A percentile compares a stretch with the other conserved stretches of the same genome.
Conservation (phyloP, 2,113 vertebrate species). For the Leucosticte australis region DNA sequence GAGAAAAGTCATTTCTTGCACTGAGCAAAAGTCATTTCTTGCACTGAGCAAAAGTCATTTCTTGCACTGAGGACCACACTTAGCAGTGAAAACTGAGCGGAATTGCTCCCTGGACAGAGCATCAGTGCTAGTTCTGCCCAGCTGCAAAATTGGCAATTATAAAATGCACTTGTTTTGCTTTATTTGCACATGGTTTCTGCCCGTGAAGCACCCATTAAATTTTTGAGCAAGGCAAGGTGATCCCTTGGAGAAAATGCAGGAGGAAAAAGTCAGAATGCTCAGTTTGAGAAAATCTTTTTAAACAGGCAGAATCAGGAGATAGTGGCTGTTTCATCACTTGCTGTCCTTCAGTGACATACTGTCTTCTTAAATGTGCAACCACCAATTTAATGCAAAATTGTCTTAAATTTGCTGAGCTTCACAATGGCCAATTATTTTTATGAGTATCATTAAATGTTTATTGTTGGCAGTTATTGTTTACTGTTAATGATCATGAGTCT, state of each 20-base stretch:
- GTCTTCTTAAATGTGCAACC: background rate
- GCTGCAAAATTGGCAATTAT: background rate
- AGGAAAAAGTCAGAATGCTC: background rate
- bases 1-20: background rate
- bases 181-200: background rate
- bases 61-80: background rate
- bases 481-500: constrained; percentile 3
- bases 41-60: background rate
- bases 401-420: background rate
- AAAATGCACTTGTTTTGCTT: background rate
- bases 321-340: background rate
- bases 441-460: constrained; percentile 13
- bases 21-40: background rate
- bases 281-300: background rate
- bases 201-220: background rate
- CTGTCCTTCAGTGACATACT: background rate
- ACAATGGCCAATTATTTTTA: constrained; percentile 3
- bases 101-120: background rate
- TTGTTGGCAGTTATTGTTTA: constrained; percentile 18
- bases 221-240: background rate
- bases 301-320: background rate
- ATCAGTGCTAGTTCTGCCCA: background rate
- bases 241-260: background rate
- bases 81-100: background rate
- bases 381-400: background rate